phyloP scores from a whole-genome alignment of 2,888 invertebrate species.

The Thysanoteuthis rhombus region DNA sequence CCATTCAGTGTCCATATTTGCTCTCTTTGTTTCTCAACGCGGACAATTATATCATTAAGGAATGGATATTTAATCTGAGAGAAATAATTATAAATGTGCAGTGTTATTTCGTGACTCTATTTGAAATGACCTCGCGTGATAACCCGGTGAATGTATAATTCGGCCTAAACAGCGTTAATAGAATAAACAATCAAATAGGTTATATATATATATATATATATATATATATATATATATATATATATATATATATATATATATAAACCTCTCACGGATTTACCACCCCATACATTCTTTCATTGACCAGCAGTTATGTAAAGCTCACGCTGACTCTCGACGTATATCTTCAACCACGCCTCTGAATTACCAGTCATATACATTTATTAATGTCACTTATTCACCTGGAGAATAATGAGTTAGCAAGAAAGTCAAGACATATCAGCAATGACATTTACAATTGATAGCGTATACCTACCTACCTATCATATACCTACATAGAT shows the following conservation, averaged over 20 bases:
- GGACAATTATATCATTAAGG: no score
- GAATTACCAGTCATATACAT: background rate
- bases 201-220: background rate
- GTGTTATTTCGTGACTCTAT: no score
- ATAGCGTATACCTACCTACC: background rate
- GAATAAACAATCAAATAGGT: no score
- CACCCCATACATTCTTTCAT: background rate
- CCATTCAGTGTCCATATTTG: no score
- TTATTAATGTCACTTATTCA: background rate
- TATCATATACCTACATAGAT: background rate
- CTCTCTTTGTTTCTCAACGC: no score
- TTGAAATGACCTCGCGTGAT: no score
- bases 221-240: background rate
- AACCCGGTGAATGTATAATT: no score
- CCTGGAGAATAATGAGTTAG: background rate
- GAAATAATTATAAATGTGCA: no score
- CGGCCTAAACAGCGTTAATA: no score
- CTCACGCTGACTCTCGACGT: background rate
- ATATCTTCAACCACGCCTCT: background rate
- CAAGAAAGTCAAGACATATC: background rate
- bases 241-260: background rate
- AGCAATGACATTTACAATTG: background rate
- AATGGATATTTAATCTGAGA: no score
- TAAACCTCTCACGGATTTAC: background rate
- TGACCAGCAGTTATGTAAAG: background rate